Percentiles rank a stretch among this genome's conserved stretches.
Conservation (phyloP, 2,888 invertebrate species). For the Tortrix viridana region DNA sequence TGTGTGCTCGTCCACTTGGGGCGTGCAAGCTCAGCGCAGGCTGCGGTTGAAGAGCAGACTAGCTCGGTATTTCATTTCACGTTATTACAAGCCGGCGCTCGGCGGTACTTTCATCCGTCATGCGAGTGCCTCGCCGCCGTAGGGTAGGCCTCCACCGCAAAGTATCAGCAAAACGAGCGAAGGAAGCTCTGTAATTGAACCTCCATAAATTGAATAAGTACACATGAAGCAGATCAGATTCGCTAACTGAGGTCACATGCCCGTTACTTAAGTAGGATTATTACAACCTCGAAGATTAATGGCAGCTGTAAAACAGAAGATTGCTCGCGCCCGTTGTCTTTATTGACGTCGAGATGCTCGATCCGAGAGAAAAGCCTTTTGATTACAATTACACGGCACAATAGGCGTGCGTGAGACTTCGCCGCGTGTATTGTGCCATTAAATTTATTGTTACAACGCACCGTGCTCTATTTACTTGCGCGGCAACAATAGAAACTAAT, state of each 20-base stretch:
- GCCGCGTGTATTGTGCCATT: constrained; percentile 67
- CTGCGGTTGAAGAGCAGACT: constrained; percentile 67
- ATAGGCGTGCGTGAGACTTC: constrained; percentile 74
- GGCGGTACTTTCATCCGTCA: constrained; percentile 74
- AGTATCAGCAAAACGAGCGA: constrained; percentile 52
- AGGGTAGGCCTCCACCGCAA: constrained; percentile 61
- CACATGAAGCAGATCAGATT: constrained; percentile 29
- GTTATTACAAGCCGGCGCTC: constrained; percentile 65
- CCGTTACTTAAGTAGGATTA: constrained; percentile 18
- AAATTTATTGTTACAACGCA: constrained; percentile 70
- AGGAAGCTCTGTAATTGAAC: constrained; percentile 40
- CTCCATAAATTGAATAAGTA: constrained; percentile 47
- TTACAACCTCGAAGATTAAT: constrained; percentile 18
- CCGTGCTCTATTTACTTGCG: constrained; percentile 76
- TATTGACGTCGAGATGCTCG: constrained; percentile 61
- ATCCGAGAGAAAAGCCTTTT: constrained; percentile 71
- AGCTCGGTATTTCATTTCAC: constrained; percentile 70
- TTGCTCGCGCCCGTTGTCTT: constrained; percentile 55
- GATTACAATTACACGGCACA: constrained; percentile 74
- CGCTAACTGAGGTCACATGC: constrained; percentile 18
- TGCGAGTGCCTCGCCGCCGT: constrained; percentile 57
- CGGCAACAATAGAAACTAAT: constrained; percentile 79
- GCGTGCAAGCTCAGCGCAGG: constrained; percentile 50
- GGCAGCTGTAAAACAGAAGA: constrained; percentile 36
- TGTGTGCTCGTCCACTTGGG: constrained; percentile 50